phyloP scores from a whole-genome alignment of 1,140 invertebrate genomes.

The Paramacrobiotus metropolitanus region DNA sequence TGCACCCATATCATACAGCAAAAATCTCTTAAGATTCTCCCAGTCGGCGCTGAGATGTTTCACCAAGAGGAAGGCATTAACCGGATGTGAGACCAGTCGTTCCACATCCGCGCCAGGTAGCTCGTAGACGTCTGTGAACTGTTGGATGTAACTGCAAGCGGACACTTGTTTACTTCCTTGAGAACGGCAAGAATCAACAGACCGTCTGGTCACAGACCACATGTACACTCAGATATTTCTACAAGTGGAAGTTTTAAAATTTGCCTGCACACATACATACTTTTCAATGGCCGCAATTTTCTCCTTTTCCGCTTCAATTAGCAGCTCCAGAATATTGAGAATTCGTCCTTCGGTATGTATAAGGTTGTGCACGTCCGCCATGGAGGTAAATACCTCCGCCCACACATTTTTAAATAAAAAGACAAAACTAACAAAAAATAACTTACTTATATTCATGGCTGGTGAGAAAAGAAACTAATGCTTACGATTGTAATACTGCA shows the following conservation, averaged over 20 bases:
- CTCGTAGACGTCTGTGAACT: constrained; percentile 39
- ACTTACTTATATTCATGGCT: too few species aligned
- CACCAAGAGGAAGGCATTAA: constrained; percentile 84
- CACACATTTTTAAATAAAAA: neutral
- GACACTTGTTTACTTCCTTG: neutral
- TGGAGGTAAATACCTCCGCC: neutral
- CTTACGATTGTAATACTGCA: too few species aligned
- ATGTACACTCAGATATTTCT: too few species aligned
- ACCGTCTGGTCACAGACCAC: too few species aligned
- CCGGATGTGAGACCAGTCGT: constrained; percentile 69
- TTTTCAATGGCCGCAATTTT: neutral
- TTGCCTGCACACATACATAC: neutral
- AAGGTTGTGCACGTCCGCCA: constrained; percentile 1
- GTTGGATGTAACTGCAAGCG: constrained; percentile 21
- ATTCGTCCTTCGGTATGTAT: neutral
- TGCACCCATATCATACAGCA: neutral
- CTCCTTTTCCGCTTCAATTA: neutral
- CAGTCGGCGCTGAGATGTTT: constrained; percentile 68
- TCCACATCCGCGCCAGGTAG: constrained; percentile 51
- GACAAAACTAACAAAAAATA: too few species aligned
- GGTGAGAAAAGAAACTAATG: too few species aligned
- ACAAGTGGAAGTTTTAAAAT: too few species aligned
- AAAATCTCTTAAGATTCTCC: neutral
- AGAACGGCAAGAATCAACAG: neutral
- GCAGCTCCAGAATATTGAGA: neutral